Evolutionary conservation across 2,113 vertebrate species (phyloP).

Genomic region (Gnathonemus longibarbis): DNA sequence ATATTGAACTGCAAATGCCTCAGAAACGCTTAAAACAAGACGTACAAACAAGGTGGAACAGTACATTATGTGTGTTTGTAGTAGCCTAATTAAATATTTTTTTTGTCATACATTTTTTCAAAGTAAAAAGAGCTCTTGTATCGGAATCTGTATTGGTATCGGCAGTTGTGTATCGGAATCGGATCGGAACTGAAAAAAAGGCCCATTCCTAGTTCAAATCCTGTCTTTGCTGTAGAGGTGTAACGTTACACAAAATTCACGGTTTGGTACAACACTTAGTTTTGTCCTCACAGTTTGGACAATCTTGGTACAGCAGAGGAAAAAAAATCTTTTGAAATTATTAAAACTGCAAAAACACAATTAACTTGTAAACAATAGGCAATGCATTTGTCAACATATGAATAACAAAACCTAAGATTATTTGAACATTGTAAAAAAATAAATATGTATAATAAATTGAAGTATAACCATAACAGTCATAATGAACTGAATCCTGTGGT

Average conservation of each 20-base stretch:
- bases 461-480: neutral
- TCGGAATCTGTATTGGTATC: too few relatives aligned
- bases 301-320: neutral
- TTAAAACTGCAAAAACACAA: neutral
- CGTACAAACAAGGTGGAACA: too few relatives aligned
- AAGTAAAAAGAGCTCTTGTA: too few relatives aligned
- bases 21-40: too few relatives aligned
- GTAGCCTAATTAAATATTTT: too few relatives aligned
- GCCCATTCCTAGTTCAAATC: neutral
- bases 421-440: neutral
- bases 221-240: neutral
- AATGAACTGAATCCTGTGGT: neutral
- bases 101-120: too few relatives aligned
- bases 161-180: too few relatives aligned
- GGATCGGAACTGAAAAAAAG: too few relatives aligned
- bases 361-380: neutral
- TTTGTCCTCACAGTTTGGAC: neutral
- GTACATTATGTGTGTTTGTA: too few relatives aligned
- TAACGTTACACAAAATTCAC: neutral
- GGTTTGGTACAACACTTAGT: neutral
- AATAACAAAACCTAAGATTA: neutral
- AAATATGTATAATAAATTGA: neutral
- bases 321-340: neutral
- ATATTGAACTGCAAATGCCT: too few relatives aligned
- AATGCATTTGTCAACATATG: neutral